phyloP scores from a whole-genome alignment of 2,113 vertebrate genomes.

The Gadus chalcogrammus region DNA sequence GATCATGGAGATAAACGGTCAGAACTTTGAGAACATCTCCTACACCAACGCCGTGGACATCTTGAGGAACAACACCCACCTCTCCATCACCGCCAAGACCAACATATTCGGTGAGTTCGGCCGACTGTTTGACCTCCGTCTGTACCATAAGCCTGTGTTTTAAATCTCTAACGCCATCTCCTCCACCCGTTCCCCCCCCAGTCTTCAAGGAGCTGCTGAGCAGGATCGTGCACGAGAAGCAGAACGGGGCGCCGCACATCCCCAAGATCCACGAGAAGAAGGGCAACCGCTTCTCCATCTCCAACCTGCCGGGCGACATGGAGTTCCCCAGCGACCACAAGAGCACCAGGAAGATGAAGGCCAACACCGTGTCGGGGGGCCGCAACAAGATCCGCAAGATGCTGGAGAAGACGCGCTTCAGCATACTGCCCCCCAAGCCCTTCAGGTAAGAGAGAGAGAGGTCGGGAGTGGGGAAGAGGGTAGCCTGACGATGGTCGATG shows the following conservation, averaged over 20 bases:
- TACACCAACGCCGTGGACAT: conserved; percentile 91
- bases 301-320: conserved; percentile 89
- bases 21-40: conserved; percentile 97
- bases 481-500: too few species aligned
- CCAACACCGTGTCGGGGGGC: conserved; percentile 92
- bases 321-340: conserved; percentile 89
- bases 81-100: conserved; percentile 95
- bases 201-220: conserved; percentile 96
- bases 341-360: conserved; percentile 89
- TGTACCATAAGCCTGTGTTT: background rate
- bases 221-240: conserved; percentile 85
- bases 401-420: conserved; percentile 94
- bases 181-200: conserved; percentile 35
- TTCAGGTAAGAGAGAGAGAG: conserved; percentile 80
- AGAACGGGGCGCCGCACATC: conserved; percentile 88
- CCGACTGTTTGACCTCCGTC: background rate
- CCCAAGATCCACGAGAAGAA: conserved; percentile 97
- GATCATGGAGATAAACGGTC: conserved; percentile 98
- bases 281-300: conserved; percentile 93
- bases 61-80: conserved; percentile 91
- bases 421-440: conserved; percentile 92
- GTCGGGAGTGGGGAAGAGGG: too few species aligned
- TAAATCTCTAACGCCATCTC: background rate
- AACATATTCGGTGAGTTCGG: conserved; percentile 92
- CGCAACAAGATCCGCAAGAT: conserved; percentile 96